Base-by-base conservation (phyloP, 2,113 vertebrate species). In the Plecturocebus donacophilus region DNA sequence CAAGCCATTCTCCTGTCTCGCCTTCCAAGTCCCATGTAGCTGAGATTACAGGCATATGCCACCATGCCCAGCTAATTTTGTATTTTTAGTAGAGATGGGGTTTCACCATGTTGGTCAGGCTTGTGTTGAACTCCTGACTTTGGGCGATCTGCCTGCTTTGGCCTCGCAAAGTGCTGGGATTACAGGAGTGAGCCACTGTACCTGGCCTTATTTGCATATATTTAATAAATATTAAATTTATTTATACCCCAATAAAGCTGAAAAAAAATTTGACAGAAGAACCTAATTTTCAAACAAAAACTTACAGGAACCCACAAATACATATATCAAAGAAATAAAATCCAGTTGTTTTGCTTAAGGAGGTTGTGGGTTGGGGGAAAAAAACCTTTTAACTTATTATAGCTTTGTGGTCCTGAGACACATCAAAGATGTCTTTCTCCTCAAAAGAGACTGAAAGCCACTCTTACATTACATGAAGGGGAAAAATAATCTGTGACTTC, bases 241-340 rank as follows among this genome's bases (percentile, higher is more conserved):
- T 49, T 40, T 58, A 56, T 61, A 90, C 6, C 27, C 47, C 40
- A 70, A 32, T 17, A 77, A 77, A n/a, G 25, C 8, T 70, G 47
- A 25, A 58, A 91, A 85, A 54, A 66, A 66, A 5, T 47, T 45
- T 81, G 73, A 38, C 19, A 73, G 68, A 47, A 73, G 16, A 97
- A 90, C 8, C n/a, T 84, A 95, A 93, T 42, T 84, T 93, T 54
- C 54, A 91, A 73, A 84, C 42, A 87, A 87, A 82, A 71, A 49
- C 17, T 68, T 79, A 42, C 0, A 66, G 83, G 47, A 70, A 11
- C 35, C n/a, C 35, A 66, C 12, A 82, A 68, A 49, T 35, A 58
- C 25, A 68, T 3, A 14, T 1, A 89, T 16, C 23, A 79, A 16
- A 81, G 42, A 70, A 88, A 84, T 27, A 79, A 76, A 71, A 6